Conservation (phyloP, 53 echinoderm and acorn worm species). For the Mesocentrotus franciscanus region DNA sequence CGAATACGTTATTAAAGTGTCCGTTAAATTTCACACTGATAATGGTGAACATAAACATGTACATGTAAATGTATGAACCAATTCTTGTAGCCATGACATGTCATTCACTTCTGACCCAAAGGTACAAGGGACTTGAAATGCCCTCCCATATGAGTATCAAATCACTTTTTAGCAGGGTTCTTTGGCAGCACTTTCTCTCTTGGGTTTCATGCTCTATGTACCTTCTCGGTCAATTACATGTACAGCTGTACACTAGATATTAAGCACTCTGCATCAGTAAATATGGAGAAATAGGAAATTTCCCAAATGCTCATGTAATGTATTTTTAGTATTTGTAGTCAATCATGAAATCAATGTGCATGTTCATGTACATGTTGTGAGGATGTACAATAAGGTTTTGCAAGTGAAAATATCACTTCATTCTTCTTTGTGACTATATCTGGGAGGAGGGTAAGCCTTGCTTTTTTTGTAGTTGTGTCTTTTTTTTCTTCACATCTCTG, state of each 20-base stretch:
- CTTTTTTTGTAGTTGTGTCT: neutral
- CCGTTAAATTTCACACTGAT: too few species aligned
- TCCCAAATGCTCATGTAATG: too few species aligned
- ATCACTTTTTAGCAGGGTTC: neutral
- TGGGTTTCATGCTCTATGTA: neutral
- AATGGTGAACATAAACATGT: neutral
- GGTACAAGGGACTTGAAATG: neutral
- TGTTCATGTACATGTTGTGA: too few species aligned
- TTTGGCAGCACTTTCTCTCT: neutral
- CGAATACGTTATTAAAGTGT: too few species aligned
- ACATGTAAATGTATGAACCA: neutral
- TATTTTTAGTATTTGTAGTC: too few species aligned
- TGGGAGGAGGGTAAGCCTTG: too few species aligned
- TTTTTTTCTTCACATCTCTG: neutral
- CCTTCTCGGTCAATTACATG: neutral
- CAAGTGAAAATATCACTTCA: neutral
- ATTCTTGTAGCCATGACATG: neutral
- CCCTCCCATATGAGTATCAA: slow-evolving; percentile 29
- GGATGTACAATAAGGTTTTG: neutral
- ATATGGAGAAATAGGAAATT: too few species aligned
- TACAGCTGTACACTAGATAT: neutral
- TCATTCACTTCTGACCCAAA: neutral
- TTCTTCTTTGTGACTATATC: neutral
- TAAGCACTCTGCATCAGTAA: too few species aligned
- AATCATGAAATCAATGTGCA: too few species aligned